Conservation (phyloP, 2,888 invertebrate genomes). For the Hirtodrosophila trivittata region DNA sequence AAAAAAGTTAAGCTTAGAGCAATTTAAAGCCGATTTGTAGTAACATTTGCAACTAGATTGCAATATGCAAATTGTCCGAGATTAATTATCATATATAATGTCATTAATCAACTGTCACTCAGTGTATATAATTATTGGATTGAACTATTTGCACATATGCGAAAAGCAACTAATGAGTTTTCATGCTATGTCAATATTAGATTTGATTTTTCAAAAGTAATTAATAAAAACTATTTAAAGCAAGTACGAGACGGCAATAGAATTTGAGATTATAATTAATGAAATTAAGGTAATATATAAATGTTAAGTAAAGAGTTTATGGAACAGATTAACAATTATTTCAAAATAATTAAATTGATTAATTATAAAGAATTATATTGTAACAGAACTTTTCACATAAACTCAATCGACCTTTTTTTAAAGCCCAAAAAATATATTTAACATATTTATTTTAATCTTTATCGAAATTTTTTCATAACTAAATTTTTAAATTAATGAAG, state of each 20-base stretch:
- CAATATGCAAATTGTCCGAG: slow-evolving; percentile 45
- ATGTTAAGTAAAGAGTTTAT: too few relatives aligned
- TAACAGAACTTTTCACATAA: too few relatives aligned
- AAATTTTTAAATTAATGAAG: background rate
- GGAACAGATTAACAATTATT: too few relatives aligned
- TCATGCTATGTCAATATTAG: background rate
- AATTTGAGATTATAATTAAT: too few relatives aligned
- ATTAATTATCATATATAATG: slow-evolving; percentile 29
- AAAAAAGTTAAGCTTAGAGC: slow-evolving; percentile 15
- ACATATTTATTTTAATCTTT: too few relatives aligned
- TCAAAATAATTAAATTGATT: too few relatives aligned
- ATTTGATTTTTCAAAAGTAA: slow-evolving; percentile 5
- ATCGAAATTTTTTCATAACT: background rate
- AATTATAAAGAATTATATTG: too few relatives aligned
- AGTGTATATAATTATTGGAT: slow-evolving; percentile 34
- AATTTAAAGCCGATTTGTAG: slow-evolving; percentile 32
- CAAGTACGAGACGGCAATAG: too few relatives aligned
- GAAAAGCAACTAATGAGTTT: slow-evolving; percentile 32
- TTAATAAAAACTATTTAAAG: background rate
- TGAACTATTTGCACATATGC: slow-evolving; percentile 23
- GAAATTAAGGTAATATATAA: too few relatives aligned
- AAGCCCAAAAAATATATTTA: too few relatives aligned
- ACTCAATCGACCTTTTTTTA: too few relatives aligned
- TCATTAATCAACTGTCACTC: slow-evolving; percentile 53
- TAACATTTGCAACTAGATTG: slow-evolving; percentile 36